Conservation (phyloP, 2,113 vertebrate species). For the Neolamprologus ventralis region DNA sequence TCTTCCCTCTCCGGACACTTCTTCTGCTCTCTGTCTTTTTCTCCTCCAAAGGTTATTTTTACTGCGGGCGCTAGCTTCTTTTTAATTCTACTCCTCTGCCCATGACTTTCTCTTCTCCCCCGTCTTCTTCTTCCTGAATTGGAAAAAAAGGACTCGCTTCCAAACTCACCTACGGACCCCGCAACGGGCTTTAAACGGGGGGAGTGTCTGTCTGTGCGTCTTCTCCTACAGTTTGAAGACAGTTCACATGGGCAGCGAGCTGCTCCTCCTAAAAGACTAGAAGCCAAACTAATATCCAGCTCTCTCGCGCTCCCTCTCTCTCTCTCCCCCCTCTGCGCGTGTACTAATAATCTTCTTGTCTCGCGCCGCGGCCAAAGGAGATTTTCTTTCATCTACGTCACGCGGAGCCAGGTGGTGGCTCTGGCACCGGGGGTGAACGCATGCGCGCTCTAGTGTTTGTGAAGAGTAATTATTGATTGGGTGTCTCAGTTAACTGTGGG, state of each 20-base stretch:
- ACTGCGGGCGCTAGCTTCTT: slow-evolving; percentile 45
- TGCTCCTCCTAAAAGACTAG: background rate
- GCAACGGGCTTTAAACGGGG: background rate
- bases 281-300: background rate
- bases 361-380: slow-evolving; percentile 33
- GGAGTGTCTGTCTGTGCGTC: background rate
- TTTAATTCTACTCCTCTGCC: slow-evolving; percentile 35
- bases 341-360: slow-evolving; percentile 31
- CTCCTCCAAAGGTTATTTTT: background rate
- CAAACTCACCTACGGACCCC: background rate
- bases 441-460: slow-evolving; percentile 42
- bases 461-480: slow-evolving; percentile 8
- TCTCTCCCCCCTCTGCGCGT: background rate
- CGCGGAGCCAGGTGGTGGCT: slow-evolving; percentile 32
- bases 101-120: slow-evolving; percentile 49
- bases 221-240: background rate
- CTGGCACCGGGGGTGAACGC: slow-evolving; percentile 10
- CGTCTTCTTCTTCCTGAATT: slow-evolving; percentile 3
- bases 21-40: background rate
- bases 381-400: slow-evolving; percentile 65
- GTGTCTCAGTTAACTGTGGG: background rate
- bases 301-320: background rate
- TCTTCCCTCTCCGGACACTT: background rate
- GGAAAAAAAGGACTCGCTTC: background rate
- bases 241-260: background rate